Percentiles rank a stretch among this genome's conserved stretches.
Evolutionary conservation across 2,797 vertebrate genomes (phyloP).

Genomic region (Gadopsis bispinosus): DNA sequence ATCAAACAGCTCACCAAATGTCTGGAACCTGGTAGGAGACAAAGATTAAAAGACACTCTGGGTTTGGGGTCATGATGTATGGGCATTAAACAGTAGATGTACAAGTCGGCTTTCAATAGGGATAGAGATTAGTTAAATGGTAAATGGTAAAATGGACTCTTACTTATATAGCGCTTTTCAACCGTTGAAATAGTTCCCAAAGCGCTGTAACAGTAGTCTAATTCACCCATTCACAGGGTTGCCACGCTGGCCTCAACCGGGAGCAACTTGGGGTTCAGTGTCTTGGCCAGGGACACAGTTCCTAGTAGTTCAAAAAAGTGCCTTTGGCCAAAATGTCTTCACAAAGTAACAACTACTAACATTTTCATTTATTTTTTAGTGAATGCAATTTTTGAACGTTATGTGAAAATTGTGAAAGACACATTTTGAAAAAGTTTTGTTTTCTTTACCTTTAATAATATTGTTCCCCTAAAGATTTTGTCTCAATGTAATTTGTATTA

Average conservation of each 20-base stretch:
- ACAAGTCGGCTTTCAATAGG: neutral
- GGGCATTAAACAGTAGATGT: neutral
- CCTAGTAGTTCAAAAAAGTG: too few species aligned
- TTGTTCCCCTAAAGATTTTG: neutral
- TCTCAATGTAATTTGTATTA: neutral
- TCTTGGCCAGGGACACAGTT: too few species aligned
- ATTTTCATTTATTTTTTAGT: neutral
- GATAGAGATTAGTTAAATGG: neutral
- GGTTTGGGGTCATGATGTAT: neutral
- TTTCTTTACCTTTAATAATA: too few species aligned
- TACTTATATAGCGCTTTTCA: too few species aligned
- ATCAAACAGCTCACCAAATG: constrained; percentile 97
- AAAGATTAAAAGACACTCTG: neutral
- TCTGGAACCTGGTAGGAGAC: constrained; percentile 89
- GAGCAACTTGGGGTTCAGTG: too few species aligned
- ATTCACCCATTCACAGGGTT: too few species aligned
- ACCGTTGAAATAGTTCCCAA: too few species aligned
- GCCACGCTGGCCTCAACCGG: too few species aligned
- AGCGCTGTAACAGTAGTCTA: too few species aligned
- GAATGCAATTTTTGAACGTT: neutral
- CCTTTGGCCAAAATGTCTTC: neutral
- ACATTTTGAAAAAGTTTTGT: too few species aligned
- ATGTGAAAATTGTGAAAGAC: too few species aligned
- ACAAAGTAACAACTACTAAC: neutral
- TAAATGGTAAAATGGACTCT: too few species aligned